Evolutionary conservation across 2,888 invertebrate genomes (phyloP), one percentile per base, ranked within the genome.

Genomic region (Parthenolecanium corni): DNA sequence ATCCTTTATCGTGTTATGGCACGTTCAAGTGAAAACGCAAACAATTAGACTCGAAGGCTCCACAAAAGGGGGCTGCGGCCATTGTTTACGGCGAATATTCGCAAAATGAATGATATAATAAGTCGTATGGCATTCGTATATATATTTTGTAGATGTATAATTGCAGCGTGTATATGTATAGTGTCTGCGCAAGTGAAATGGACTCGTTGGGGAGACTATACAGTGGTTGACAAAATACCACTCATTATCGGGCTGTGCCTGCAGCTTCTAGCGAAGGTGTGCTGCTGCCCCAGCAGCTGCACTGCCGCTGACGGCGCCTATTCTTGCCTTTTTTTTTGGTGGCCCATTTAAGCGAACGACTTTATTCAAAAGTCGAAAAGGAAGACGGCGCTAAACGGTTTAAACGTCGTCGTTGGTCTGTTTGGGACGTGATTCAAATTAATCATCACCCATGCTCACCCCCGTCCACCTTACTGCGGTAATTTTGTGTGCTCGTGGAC

Each of bases 401-500:
- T 49, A 20, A 49, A 31, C 53, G 53, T 23, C 40, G 36, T 38
- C 36, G 47, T 58, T 58, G 49, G 58, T 58, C 58, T 58, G 58
- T 58, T 58, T 20, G 58, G 58, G 58, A 58, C 58, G 58, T 58
- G 58, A 58, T 58, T 58, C 58, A 58, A 58, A 58, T 58, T 58
- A 58, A 58, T 58, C 58, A 58, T 58, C 46, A 58, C 58, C 31
- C 4, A 4, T 31, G 5, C 4, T 31, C 31, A 4, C 4, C 31
- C 31, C 9, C 31, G 5, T 31, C 9, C 31, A 6, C 9, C 31
- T 31, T 31, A 4, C 9, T 31, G 4, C 31, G 31, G 4, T 9
- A 9, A 6, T 9, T 4, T 31, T 9, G 31, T 31, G 31, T 31
- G 31, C 9, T 31, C 31, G 31, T 31, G 31, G 31, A 31, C 31